A percentile compares a stretch with the other conserved stretches of the same genome.
Evolutionary conservation across 2,113 vertebrate genomes (phyloP).

Genomic region (Calyptomena viridis): DNA sequence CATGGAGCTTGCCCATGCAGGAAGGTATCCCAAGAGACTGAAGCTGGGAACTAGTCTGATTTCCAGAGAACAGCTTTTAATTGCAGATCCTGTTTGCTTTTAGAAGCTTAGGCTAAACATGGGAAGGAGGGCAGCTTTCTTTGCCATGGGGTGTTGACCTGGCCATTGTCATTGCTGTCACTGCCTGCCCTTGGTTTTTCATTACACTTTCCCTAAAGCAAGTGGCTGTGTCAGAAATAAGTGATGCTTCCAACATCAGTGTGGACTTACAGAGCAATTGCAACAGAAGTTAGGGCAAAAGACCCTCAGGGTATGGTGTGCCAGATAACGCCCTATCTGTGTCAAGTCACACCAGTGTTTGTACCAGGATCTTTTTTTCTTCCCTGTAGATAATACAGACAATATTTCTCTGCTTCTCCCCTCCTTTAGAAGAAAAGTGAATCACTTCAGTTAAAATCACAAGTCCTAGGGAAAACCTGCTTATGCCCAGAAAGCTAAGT

Average conservation of each 20-base stretch:
- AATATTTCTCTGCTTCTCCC: background rate
- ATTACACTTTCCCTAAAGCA: background rate
- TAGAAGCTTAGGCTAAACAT: background rate
- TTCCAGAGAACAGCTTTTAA: background rate
- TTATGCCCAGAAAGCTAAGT: slow-evolving; percentile 38
- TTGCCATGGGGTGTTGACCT: background rate
- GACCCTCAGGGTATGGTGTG: background rate
- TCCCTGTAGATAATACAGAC: background rate
- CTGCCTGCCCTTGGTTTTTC: rapidly evolving
- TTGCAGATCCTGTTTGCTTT: background rate
- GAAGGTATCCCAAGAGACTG: background rate
- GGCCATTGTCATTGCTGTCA: background rate
- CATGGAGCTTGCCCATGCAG: rapidly evolving
- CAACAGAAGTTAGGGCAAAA: background rate
- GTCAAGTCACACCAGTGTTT: background rate
- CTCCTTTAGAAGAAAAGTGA: slow-evolving; percentile 2
- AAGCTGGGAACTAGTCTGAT: background rate
- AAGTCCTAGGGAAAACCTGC: background rate
- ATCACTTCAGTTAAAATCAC: background rate
- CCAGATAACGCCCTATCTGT: background rate
- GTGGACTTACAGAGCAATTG: background rate
- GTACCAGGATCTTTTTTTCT: background rate
- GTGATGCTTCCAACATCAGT: background rate
- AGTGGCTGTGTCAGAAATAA: background rate
- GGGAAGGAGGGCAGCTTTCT: background rate